Conservation (phyloP, 2,113 vertebrate species). For the Brachypteracias leptosomus region DNA sequence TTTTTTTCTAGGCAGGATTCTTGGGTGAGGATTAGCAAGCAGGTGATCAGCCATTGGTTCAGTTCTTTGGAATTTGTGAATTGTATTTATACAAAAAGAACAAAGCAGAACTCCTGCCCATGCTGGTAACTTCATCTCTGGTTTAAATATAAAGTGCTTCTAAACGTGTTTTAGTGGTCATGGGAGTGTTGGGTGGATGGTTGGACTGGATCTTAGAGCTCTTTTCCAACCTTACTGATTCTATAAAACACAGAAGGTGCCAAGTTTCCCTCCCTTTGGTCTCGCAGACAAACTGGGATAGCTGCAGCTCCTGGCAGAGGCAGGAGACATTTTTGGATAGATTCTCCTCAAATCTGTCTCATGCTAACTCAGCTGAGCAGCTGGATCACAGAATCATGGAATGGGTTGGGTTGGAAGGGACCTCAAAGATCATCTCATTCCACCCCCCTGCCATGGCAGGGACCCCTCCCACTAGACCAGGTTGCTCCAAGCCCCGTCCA, state of each 20-base stretch:
- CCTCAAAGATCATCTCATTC: no score
- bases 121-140: not conserved
- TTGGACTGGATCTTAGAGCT: no score
- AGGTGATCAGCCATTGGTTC: not conserved
- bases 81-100: not conserved
- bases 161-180: no score
- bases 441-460: no score
- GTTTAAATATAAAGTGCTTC: not conserved
- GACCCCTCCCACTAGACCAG: no score
- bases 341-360: not conserved
- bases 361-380: not conserved
- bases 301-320: not conserved
- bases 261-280: not conserved
- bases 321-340: not conserved
- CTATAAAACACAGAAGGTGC: not conserved
- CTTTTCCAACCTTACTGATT: no score
- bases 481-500: no score
- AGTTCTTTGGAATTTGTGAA: not conserved
- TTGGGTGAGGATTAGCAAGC: not conserved
- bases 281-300: not conserved
- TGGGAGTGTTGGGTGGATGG: no score
- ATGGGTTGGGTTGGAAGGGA: no score
- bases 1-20: not conserved
- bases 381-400: not conserved
- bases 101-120: not conserved